Conservation (phyloP, 2,888 invertebrate species). For the Amorpha juglandis region DNA sequence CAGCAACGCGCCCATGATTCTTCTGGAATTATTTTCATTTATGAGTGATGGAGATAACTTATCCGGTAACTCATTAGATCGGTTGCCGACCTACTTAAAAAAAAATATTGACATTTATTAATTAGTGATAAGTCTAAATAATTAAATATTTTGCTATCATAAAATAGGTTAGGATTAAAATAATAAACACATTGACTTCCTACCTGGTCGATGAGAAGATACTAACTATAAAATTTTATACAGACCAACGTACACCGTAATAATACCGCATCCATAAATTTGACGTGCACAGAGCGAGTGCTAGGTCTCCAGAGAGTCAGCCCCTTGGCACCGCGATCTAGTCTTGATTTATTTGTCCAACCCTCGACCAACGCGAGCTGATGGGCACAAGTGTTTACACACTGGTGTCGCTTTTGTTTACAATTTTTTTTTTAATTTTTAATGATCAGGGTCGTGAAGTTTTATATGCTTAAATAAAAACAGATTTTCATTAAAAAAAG, state of each 20-base stretch:
- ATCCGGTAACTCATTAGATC: too few species aligned
- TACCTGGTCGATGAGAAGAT: too few species aligned
- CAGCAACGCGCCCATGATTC: too few species aligned
- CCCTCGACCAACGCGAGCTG: constrained; percentile 36
- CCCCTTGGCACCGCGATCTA: constrained; percentile 53
- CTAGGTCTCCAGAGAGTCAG: constrained; percentile 56
- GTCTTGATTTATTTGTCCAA: constrained; percentile 68
- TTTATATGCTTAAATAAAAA: constrained; percentile 14
- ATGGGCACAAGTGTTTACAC: constrained; percentile 34
- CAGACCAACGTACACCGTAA: neutral
- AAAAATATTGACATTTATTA: too few species aligned
- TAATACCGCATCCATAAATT: constrained; percentile 35
- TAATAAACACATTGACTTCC: too few species aligned
- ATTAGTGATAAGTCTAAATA: too few species aligned
- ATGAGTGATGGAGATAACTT: too few species aligned
- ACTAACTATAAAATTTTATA: constrained; percentile 14
- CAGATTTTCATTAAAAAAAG: neutral
- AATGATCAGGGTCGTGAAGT: constrained; percentile 22
- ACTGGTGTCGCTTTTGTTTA: constrained; percentile 40
- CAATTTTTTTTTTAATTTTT: constrained; percentile 36
- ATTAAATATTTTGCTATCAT: too few species aligned
- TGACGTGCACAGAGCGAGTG: constrained; percentile 19
- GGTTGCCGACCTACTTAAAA: too few species aligned
- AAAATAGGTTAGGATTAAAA: too few species aligned
- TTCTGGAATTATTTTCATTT: too few species aligned